Conservation (phyloP, 1,140 invertebrate species). For the Drosophila paulistorum region DNA sequence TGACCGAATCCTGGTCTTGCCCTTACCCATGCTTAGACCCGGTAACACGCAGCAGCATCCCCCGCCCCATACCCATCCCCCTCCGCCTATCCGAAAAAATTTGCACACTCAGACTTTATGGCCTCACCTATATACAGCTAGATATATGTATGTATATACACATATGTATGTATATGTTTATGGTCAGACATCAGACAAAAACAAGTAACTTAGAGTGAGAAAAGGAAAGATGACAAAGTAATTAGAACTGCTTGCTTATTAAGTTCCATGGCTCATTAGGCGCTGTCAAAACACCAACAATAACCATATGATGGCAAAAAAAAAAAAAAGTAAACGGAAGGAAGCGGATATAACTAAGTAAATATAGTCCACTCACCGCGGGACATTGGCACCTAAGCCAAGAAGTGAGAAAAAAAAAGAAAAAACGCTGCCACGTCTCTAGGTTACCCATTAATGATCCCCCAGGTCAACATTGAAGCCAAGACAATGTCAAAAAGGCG, state of each 20-base stretch:
- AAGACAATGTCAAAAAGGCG: background rate
- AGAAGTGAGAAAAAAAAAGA: constrained; percentile 22
- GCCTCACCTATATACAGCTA: constrained; percentile 15
- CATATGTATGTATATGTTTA: background rate
- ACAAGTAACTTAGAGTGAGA: constrained; percentile 6
- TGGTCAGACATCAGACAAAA: background rate
- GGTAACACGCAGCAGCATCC: background rate
- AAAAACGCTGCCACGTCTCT: background rate
- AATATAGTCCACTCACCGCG: constrained; percentile 24
- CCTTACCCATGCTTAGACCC: constrained; percentile 12
- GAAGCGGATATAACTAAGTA: background rate
- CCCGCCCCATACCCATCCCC: background rate
- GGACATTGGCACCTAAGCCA: constrained; percentile 41
- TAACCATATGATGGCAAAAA: constrained; percentile 33
- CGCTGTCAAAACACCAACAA: constrained; percentile 62
- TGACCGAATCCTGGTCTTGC: constrained; percentile 54
- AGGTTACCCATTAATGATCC: background rate
- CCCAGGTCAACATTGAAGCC: too few species aligned
- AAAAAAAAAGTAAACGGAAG: background rate
- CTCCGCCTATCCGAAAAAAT: background rate
- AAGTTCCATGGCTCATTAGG: constrained; percentile 80
- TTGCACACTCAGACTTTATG: constrained; percentile 49
- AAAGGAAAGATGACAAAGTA: constrained; percentile 41
- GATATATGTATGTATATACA: background rate
- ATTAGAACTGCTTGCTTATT: constrained; percentile 80